Percentiles rank a stretch among this genome's conserved stretches.
phyloP scores from a whole-genome alignment of 2,888 invertebrate genomes.

The Meganola albula region DNA sequence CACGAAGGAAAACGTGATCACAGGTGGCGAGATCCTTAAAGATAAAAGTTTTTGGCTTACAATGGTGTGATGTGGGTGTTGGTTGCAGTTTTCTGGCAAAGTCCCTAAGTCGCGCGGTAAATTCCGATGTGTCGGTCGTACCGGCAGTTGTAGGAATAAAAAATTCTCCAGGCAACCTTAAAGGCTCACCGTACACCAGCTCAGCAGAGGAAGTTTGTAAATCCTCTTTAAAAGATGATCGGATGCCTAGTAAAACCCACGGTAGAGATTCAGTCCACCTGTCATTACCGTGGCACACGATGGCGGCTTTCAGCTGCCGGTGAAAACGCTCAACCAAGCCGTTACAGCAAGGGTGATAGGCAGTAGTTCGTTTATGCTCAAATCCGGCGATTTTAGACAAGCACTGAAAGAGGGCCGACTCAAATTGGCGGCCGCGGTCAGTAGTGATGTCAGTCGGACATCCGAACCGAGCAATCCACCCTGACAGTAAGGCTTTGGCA shows the following conservation, averaged over 20 bases:
- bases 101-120: slow-evolving; percentile 15
- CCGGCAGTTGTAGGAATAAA: slow-evolving; percentile 2
- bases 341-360: slow-evolving; percentile 28
- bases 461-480: slow-evolving; percentile 2
- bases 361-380: slow-evolving; percentile 23
- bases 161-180: slow-evolving; percentile 32
- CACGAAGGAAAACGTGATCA: slow-evolving; percentile 25
- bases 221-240: slow-evolving; percentile 27
- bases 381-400: slow-evolving; percentile 15
- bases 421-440: slow-evolving; percentile 7
- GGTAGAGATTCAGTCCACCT: slow-evolving; percentile 2
- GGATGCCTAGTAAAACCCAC: slow-evolving; percentile 20
- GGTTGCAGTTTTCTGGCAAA: slow-evolving; percentile 17
- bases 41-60: slow-evolving; percentile 17
- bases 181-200: slow-evolving; percentile 26
- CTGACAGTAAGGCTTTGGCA: background rate
- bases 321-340: slow-evolving; percentile 22
- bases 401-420: slow-evolving; percentile 19
- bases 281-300: background rate
- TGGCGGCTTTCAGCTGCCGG: slow-evolving; percentile 4
- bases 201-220: slow-evolving; percentile 25
- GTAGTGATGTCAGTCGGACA: slow-evolving; percentile 4
- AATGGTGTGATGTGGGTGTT: slow-evolving; percentile 17
- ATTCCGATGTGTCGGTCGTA: slow-evolving; percentile 12
- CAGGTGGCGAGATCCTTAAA: slow-evolving; percentile 24